Base-by-base conservation (phyloP, 2,888 invertebrate genomes). In the Eristalis arbustorum region DNA sequence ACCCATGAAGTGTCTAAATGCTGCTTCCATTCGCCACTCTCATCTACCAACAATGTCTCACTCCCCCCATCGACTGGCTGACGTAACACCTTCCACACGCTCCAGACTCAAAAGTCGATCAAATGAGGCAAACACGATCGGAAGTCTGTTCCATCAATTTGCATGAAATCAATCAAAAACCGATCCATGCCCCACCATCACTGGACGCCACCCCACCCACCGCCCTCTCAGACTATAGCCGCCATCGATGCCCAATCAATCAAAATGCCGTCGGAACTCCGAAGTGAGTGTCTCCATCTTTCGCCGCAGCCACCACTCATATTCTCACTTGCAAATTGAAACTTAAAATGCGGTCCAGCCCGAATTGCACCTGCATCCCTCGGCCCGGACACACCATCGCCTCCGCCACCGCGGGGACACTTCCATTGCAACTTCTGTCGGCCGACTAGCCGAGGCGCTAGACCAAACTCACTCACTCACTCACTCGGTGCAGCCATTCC, bases 401-500 rank as follows among this genome's bases (percentile, higher is more conserved):
- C 61, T 3, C 74, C 23, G 31, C 22, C 80, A 73, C 56, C 57
- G 40, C 62, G 56, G n/a, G n/a, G 56, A 56, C 64, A 8, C 10
- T 31, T 8, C 31, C 22, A 37, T 56, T n/a, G 3, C 57, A 66
- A 77, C 69, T 31, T 49, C 71, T 49, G 57, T 34, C 18, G 57
- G 34, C 64, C 64, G 63, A 81, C 81, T 75, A 75, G 66, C 10
- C 8, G 25, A 25, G 25, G 25, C 25, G 66, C 71, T 69, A 81
- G 13, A 37, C 37, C 31, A 31, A 81, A 49, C 49, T 49, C 49
- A 49, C 69, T 71, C 64, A 79, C 73, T 59, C 66, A 62, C 74
- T 78, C 66, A 67, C 74, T 78, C 71, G 31, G 10, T 18, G 14
- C 66, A 67, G 66, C 59, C 76, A 81, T 72, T 76, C 42, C 37